phyloP scores from a whole-genome alignment of 1,140 invertebrate genomes.

The Solenopsis fugax region DNA sequence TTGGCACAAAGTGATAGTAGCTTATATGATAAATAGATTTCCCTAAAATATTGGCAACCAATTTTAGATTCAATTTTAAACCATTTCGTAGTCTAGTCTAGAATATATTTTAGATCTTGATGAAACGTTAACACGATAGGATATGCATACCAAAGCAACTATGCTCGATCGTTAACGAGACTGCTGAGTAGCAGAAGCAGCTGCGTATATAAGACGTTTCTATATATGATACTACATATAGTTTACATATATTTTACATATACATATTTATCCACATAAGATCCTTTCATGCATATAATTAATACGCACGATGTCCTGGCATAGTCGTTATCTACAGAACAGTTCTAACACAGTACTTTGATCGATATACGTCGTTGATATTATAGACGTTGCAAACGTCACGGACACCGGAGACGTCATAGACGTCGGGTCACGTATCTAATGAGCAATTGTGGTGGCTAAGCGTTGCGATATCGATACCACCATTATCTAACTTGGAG shows the following conservation, averaged over 20 bases:
- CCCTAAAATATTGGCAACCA: conserved; percentile 13
- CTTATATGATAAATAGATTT: neutral
- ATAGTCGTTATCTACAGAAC: conserved; percentile 29
- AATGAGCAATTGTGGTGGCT: conserved; percentile 51
- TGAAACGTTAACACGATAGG: conserved; percentile 39
- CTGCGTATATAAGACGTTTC: neutral
- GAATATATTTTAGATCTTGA: conserved; percentile 22
- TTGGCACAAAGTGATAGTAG: neutral
- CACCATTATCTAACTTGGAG: conserved; percentile 41
- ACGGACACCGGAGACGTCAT: conserved; percentile 49
- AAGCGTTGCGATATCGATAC: conserved; percentile 58
- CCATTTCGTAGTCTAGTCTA: conserved; percentile 1
- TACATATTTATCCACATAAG: neutral
- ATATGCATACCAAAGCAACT: conserved; percentile 22
- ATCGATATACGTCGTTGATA: conserved; percentile 48
- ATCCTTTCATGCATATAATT: conserved; percentile 56
- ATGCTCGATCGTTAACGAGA: conserved; percentile 16
- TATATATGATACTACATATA: neutral
- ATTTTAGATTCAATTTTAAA: conserved; percentile 6
- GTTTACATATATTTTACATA: too few relatives aligned
- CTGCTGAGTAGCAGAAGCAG: conserved; percentile 5
- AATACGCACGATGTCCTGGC: conserved; percentile 23
- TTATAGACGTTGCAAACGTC: conserved; percentile 59
- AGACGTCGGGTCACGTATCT: conserved; percentile 61
- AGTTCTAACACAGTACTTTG: conserved; percentile 29